phyloP scores from a whole-genome alignment of 2,888 invertebrate genomes.

The Tupiocoris notatus region DNA sequence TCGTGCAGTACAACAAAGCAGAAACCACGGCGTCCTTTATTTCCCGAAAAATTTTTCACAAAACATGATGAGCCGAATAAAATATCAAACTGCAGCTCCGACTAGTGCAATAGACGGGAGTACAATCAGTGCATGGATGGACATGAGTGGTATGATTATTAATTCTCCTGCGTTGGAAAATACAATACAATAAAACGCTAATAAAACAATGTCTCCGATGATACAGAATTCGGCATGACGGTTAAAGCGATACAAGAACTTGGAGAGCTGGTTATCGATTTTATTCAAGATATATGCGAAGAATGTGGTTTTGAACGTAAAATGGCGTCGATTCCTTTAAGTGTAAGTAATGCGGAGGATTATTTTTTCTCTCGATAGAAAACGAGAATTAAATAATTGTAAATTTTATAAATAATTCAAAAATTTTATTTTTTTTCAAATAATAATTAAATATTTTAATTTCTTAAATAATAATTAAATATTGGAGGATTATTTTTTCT shows the following conservation, averaged over 20 bases:
- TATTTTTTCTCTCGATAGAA: too few species aligned
- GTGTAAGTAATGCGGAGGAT: conserved; percentile 43
- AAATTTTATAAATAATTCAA: too few species aligned
- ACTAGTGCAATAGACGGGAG: conserved; percentile 21
- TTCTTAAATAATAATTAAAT: too few species aligned
- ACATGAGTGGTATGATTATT: conserved; percentile 44
- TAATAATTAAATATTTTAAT: too few species aligned
- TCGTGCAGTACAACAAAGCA: conserved; percentile 27
- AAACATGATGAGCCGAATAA: conserved; percentile 40
- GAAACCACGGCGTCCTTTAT: conserved; percentile 44
- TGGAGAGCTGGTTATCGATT: conserved; percentile 16
- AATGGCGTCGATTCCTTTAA: conserved; percentile 46
- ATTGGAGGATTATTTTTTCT: too few species aligned
- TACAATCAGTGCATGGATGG: conserved; percentile 25
- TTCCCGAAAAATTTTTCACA: conserved; percentile 46
- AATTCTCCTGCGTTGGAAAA: too few species aligned
- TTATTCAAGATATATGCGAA: conserved; percentile 40
- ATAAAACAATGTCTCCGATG: too few species aligned
- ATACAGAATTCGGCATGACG: conserved; percentile 35
- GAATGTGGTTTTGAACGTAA: conserved; percentile 43
- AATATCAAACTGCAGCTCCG: conserved; percentile 23
- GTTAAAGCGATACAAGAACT: conserved; percentile 40
- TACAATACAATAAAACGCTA: too few species aligned
- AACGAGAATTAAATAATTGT: too few species aligned
- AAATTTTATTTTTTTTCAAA: too few species aligned